A percentile compares a stretch with the other conserved stretches of the same genome.
Conservation (phyloP, 2,113 vertebrate species). For the Panthera leo region DNA sequence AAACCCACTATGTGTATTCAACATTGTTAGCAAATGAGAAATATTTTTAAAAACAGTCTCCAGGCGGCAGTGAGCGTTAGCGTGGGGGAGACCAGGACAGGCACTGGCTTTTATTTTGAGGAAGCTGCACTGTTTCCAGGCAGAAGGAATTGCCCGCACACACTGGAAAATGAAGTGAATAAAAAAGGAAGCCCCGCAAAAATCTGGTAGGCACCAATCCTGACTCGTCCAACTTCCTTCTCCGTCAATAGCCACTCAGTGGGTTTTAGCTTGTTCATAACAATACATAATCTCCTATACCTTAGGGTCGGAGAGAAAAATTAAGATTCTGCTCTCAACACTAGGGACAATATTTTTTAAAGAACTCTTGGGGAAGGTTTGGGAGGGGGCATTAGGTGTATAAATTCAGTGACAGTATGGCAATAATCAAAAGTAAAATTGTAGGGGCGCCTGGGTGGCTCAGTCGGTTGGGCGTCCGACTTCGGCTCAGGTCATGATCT, state of each 20-base stretch:
- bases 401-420: neutral
- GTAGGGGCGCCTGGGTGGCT: no score
- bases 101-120: neutral
- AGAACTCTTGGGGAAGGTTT: neutral
- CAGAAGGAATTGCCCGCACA: neutral
- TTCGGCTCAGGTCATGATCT: no score
- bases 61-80: neutral
- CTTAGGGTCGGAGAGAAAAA: neutral
- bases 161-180: neutral
- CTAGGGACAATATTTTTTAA: neutral
- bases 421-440: neutral
- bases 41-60: neutral
- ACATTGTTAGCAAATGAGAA: neutral
- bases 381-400: neutral
- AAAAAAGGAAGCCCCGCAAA: neutral
- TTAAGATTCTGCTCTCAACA: neutral
- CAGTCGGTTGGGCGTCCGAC: no score
- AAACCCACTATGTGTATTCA: neutral
- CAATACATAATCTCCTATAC: neutral
- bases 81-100: neutral
- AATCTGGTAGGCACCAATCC: neutral
- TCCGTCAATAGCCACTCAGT: neutral
- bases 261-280: neutral
- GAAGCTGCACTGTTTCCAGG: neutral
- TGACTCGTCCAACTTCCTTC: neutral